Base-by-base conservation (phyloP, 2,797 vertebrate genomes). In the Oreortyx pictus region DNA sequence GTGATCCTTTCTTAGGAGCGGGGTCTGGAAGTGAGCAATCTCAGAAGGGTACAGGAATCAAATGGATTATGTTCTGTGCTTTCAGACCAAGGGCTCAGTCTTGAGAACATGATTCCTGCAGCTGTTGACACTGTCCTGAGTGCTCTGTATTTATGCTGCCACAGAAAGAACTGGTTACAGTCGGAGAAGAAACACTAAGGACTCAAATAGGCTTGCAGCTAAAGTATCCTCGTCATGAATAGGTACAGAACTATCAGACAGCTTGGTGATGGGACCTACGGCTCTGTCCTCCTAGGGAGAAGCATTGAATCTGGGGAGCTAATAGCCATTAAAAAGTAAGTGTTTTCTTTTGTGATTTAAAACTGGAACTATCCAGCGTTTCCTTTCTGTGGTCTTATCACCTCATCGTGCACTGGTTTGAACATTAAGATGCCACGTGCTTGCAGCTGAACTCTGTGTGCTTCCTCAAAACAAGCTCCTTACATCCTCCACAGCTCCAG, bases 291-390 rank as follows among this genome's bases (percentile, higher is more conserved):
- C 93, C 98, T 99, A 47, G 98, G 99, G 90, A 98, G 98, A 94
- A 99, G 98, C 96, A 97, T 98, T 88, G 99, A 99, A 95, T 99
- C 98, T 24, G 99, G 99, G 91, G 99, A 99, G 89, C 97, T 99
- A 23, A 99, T 99, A 60, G 99, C 99, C 90, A 99, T 99, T 97
- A 99, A 99, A 97, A 99, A 98, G 99, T 99, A 96, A 98, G 98
- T 97, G 27, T 54, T 29, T 56, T 65, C 27, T 11, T 54, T 37
- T 23, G 12, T 86, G 33, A 15, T 17, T 23, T 71, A 29, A 64
- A 6, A 24, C 27, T 23, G 2, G 4, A 3, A 47, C 20, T n/a
- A 71, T 24, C 39, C 14, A 29, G 7, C 35, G 89, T 95, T 92
- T 78, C 33, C 20, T 3, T 85, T 75, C 17, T 57, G 0, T 52